Evolutionary conservation across 2,113 vertebrate species (phyloP).

Genomic region (Trochalopteron elliotii): DNA sequence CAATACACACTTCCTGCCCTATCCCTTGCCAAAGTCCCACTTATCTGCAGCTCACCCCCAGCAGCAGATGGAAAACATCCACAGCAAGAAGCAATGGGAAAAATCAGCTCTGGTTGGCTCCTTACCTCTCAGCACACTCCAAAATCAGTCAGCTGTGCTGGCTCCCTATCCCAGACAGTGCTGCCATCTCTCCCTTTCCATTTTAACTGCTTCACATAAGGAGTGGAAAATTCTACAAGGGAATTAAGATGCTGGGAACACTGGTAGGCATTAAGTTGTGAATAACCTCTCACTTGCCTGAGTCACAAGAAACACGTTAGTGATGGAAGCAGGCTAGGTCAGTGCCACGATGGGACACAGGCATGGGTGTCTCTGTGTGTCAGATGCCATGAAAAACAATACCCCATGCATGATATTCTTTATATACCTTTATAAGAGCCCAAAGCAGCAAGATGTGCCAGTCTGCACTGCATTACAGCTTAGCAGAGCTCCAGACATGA

Average conservation of each 20-base stretch:
- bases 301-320: background rate
- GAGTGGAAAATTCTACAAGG: conserved; percentile 45
- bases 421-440: background rate
- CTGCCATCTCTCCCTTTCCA: conserved; percentile 15
- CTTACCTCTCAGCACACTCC: background rate
- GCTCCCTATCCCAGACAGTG: background rate
- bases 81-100: background rate
- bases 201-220: conserved; percentile 36
- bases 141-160: background rate
- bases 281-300: conserved; percentile 23
- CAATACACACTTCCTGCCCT: conserved; percentile 2
- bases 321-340: background rate
- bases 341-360: background rate
- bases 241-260: background rate
- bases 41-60: conserved; percentile 10
- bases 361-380: background rate
- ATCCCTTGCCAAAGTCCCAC: conserved; percentile 30
- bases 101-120: background rate
- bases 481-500: background rate
- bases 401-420: background rate
- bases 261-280: conserved; percentile 14
- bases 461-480: background rate
- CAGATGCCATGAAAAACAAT: background rate
- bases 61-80: conserved; percentile 40
- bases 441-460: background rate